Base-by-base conservation (phyloP, 1,140 invertebrate species). In the Rhopalosiphum padi region DNA sequence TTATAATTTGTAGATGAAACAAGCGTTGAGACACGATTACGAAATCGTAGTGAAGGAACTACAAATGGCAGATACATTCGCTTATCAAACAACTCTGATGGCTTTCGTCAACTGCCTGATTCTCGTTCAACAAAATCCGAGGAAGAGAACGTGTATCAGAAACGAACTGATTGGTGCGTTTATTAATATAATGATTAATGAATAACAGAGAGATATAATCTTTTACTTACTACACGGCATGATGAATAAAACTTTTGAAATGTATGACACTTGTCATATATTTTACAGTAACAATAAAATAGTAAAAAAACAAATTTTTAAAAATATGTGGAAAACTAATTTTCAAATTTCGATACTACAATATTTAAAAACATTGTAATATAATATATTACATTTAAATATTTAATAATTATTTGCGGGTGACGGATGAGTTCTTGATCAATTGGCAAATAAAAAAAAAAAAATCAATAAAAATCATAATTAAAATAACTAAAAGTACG, bases 91-190 rank as follows among this genome's bases (percentile, higher is more conserved):
- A 4, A 95, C 95, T 8, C 93, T 96, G 7, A 94, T 96, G 77
- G 95, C 95, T 35, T 95, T 96, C 87, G 95, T 96, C 83, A 96
- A 96, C 95, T 96, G 96, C 94, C 94, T 96, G 35, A 95, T 96
- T 30, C 95, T 96, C 22, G 95, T 95, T 87, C 94, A 95, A 22
- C 95, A 53, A 94, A 95, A 23, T 77, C 95, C 4, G 94, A 95
- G 68, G 95, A 96, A 37, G 94, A 96, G 85, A 9, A 85, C 30
- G 35, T 22, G 91, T 9, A 15, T 86, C 77, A 86, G 91, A 43
- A 96, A 96, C 87, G 96, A 96, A 94, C 95, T 96, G 86, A 95
- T 96, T 51, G 96, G 96, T 96, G 94, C 7, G 90, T 48, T 15
- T n/a, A n/a, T n/a, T 68, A 30, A 30, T 30, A 30, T 60, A 60